Base-by-base conservation (phyloP, 2,113 vertebrate species). In the Rostratula benghalensis region DNA sequence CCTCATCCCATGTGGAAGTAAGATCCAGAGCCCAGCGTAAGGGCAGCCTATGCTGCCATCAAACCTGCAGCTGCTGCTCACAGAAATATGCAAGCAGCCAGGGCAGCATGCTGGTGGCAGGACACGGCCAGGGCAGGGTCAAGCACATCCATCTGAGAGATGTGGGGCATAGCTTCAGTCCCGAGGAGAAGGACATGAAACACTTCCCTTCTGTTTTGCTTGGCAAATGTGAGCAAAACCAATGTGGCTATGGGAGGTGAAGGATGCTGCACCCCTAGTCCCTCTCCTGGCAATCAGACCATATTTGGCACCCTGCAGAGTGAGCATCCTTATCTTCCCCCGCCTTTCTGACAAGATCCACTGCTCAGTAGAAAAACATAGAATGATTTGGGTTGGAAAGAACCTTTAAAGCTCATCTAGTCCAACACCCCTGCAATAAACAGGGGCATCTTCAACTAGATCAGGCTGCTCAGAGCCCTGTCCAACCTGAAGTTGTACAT, bases 211-310 rank as follows among this genome's bases (percentile, higher is more conserved):
- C 37, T 16, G 17, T 13, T 68, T 21, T 37, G 48, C 14, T 68
- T 14, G 20, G 43, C 39, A 63, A 83, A 21, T 18, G 48, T 1
- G 8, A 71, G n/a, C 37, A 21, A 6, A 46, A 60, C 18, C 1
- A 2, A n/a, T 1, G 4, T 1, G 54, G 16, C 35, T 9, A 11
- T 0, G 0, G 43, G 70, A 89, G 61, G 14, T 24, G 76, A 81
- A 65, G 50, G 94, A 63, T 53, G 39, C 46, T 83, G 70, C 70
- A 45, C 11, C 3, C 51, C 25, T 13, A 11, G 45, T 22, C 28
- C 24, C 45, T 45, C 19, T 75, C 60, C 60, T 8, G 56, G 16
- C 6, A 57, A 61, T 15, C 56, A 9, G 13, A 30, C 16, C 21
- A 11, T n/a, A 21, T 9, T 15, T 39, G 63, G 68, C 63, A 53